Conservation (phyloP, 2,797 vertebrate genomes). For the Clarias laeviceps region DNA sequence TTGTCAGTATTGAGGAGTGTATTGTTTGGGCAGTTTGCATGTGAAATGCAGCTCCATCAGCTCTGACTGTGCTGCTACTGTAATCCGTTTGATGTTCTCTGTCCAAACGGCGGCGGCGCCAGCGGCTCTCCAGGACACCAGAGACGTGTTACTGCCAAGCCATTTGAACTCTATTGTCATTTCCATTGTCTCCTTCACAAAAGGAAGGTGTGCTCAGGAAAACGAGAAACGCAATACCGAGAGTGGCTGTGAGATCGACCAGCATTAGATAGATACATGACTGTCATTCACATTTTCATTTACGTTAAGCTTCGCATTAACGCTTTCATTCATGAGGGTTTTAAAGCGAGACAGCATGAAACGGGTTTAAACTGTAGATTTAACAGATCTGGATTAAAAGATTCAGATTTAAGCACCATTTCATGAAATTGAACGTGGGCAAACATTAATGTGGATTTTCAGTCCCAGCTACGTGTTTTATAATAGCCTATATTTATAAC, state of each 20-base stretch:
- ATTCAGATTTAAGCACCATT: neutral
- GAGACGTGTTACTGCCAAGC: slow-evolving; percentile 58
- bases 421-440: neutral
- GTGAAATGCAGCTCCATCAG: slow-evolving; percentile 65
- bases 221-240: slow-evolving; percentile 19
- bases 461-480: neutral
- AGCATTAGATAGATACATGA: neutral
- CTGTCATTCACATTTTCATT: slow-evolving; percentile 10
- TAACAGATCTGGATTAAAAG: neutral
- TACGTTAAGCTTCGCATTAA: neutral
- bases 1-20: neutral
- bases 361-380: neutral
- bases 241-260: neutral
- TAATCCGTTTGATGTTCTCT: slow-evolving; percentile 75
- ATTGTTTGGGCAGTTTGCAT: slow-evolving; percentile 67
- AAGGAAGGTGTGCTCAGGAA: slow-evolving; percentile 36
- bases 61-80: slow-evolving; percentile 74
- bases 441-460: neutral
- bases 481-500: too few species aligned
- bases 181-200: slow-evolving; percentile 47
- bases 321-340: neutral
- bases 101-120: slow-evolving; percentile 70
- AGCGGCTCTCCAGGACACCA: slow-evolving; percentile 61
- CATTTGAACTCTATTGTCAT: slow-evolving; percentile 47
- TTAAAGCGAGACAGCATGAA: neutral